Conservation (phyloP, 2,797 vertebrate species). For the Agapornis canus region DNA sequence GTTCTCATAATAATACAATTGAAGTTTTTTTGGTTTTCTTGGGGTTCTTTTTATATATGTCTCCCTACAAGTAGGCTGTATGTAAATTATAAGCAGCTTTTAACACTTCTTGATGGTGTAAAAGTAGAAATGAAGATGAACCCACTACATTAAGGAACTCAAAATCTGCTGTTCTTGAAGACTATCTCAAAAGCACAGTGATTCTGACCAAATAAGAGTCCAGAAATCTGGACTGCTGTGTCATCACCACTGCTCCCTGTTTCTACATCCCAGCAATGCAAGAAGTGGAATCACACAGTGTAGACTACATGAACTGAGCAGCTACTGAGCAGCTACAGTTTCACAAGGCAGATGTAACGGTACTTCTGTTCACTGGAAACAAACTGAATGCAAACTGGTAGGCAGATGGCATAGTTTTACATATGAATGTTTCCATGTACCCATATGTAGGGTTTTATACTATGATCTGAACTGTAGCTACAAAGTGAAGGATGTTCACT, state of each 20-base stretch:
- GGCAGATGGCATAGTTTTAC: background rate
- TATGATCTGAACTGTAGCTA: background rate
- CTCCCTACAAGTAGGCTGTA: background rate
- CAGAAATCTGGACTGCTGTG: background rate
- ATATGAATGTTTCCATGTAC: background rate
- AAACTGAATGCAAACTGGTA: background rate
- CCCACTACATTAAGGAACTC: accelerated
- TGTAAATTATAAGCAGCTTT: background rate
- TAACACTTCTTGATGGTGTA: background rate
- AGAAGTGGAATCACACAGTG: background rate
- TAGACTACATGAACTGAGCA: background rate
- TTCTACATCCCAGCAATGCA: background rate
- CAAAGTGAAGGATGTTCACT: background rate
- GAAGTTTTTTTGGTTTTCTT: background rate
- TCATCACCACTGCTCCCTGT: background rate
- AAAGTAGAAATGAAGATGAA: background rate
- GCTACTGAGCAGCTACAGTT: background rate
- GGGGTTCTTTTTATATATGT: background rate
- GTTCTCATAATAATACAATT: background rate
- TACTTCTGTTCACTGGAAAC: background rate
- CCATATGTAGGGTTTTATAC: background rate
- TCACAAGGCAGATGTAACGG: background rate
- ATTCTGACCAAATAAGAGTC: background rate
- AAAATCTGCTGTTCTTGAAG: background rate
- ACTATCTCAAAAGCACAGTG: background rate